Percentiles rank a stretch among this genome's conserved stretches.
phyloP scores from a whole-genome alignment of 2,888 invertebrate species.

The Drosophila quinaria region DNA sequence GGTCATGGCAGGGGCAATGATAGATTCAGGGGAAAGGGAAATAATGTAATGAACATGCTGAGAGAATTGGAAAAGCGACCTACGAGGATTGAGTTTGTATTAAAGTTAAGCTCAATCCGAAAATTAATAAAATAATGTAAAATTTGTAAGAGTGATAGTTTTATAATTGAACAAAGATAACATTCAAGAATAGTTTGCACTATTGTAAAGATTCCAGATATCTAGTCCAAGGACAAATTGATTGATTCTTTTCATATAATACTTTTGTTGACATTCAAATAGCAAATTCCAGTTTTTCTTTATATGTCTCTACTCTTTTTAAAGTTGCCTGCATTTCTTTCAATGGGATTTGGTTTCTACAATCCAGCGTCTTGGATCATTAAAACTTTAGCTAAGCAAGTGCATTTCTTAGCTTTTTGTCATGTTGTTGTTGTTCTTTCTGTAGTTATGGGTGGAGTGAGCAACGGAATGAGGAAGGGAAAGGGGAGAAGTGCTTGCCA shows the following conservation, averaged over 20 bases:
- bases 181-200: background rate
- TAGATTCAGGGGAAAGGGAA: background rate
- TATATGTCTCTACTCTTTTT: conserved; percentile 1
- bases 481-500: conserved; percentile 44
- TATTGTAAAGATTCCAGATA: background rate
- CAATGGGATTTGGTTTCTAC: conserved; percentile 33
- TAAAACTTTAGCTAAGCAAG: conserved; percentile 72
- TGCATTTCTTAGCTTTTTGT: conserved; percentile 44
- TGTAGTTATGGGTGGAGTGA: background rate
- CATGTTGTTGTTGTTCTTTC: conserved; percentile 3
- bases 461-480: background rate
- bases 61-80: conserved; percentile 12
- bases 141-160: background rate
- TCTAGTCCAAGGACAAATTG: background rate
- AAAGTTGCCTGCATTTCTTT: conserved; percentile 10
- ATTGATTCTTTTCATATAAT: no score
- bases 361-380: conserved; percentile 58
- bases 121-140: conserved; percentile 30
- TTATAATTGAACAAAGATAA: background rate
- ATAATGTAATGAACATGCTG: conserved; percentile 37
- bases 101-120: conserved; percentile 37
- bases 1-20: conserved; percentile 9
- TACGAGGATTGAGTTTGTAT: conserved; percentile 28
- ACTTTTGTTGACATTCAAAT: background rate
- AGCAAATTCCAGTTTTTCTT: background rate